Base-by-base conservation (phyloP, 2,113 vertebrate species). In the Salvelinus sp. region DNA sequence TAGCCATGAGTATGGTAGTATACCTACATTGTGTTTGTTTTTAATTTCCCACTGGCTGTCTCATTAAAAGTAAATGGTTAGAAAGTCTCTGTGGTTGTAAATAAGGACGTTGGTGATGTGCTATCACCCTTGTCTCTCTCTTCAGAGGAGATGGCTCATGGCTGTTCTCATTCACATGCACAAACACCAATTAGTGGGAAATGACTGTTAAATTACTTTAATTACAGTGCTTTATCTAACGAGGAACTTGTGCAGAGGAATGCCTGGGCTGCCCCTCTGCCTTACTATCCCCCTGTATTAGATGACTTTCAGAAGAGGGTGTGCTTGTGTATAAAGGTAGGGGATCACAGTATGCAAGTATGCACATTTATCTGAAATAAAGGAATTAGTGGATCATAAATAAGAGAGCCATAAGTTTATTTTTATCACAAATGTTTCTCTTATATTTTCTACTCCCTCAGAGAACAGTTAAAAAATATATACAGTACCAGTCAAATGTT, bases 141-240 rank as follows among this genome's bases (percentile, higher is more conserved):
- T 75, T 68, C 20, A 23, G 60, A 38, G 7, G 38, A 48, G 5
- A 44, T 23, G 18, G 2, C 33, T 54, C 44, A 16, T 64, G 14
- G 12, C 38, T 71, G 38, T 28, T 28, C 67, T 83, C 64, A 77
- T 76, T 66, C 70, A 18, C 16, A 75, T 63, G 54, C 0, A 50
- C 33, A 33, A 60, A 65, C 18, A 47, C 60, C 70, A 79, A 78
- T 79, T 77, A 81, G 65, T 50, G 6, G 7, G 54, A 65, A 73
- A 77, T 57, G 48, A 71, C 70, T 72, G 18, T 58, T 27, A 50
- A 58, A 71, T 28, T 74, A n/a, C 58, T 9, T 38, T 38, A 38
- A 38, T 73, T 74, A 76, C 65, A 25, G 7, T 16, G 33, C 60
- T 48, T 75, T 63, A 74, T 69, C 69, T 82, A 74, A 77, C 70